Percentiles rank a stretch among this genome's conserved stretches.
Evolutionary conservation across 2,113 vertebrate genomes (phyloP).

Genomic region (Scytalopus superciliaris): DNA sequence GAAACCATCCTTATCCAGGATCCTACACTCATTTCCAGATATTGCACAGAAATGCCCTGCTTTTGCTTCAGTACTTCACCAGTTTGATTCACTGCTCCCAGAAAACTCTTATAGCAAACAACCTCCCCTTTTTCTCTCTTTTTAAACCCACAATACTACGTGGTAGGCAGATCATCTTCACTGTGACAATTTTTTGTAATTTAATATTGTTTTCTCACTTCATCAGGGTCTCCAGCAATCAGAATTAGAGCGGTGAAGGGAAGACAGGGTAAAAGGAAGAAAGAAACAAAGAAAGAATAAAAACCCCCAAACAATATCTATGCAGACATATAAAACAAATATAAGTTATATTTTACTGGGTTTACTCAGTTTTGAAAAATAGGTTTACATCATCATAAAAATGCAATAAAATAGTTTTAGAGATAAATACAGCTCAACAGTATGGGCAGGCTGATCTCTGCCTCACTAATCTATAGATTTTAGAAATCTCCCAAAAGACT

Average conservation of each 20-base stretch:
- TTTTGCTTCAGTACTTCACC: not conserved
- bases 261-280: not conserved
- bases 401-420: not conserved
- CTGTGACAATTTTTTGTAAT: not conserved
- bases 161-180: not conserved
- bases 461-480: not conserved
- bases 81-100: not conserved
- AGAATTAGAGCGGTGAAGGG: not conserved
- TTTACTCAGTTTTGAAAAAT: not conserved
- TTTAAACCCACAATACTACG: not conserved
- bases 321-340: not conserved
- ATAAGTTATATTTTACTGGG: not conserved
- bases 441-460: not conserved
- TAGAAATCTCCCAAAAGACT: not conserved
- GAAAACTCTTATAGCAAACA: not conserved
- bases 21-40: not conserved
- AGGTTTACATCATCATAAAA: not conserved
- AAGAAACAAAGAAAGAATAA: not conserved
- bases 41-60: not conserved
- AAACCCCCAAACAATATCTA: not conserved
- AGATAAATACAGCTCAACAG: not conserved
- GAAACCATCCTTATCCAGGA: not conserved
- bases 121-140: rapidly evolving
- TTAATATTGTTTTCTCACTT: not conserved
- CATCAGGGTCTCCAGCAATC: not conserved